These are phyloP conservation scores for Muscicapa adusta DNA, from an alignment of 2,113 vertebrate species.

Conservation along the genomic window DNA sequence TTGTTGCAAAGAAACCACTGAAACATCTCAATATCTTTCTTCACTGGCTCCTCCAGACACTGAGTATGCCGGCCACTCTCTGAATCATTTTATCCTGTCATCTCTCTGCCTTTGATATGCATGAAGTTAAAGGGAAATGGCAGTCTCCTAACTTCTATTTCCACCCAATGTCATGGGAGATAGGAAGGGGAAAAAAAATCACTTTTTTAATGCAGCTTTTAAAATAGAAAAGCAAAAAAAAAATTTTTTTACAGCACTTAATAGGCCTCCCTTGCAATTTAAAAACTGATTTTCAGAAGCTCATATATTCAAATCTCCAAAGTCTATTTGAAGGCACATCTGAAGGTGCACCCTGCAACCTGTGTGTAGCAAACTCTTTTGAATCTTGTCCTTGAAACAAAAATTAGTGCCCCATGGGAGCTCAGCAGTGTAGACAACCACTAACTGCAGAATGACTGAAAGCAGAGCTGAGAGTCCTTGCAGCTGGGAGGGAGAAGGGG, in stretches of 20 bases:
- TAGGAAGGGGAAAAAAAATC: neutral
- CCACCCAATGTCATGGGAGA: constrained; percentile 64
- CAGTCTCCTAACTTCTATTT: constrained; percentile 64
- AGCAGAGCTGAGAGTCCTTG: constrained; percentile 75
- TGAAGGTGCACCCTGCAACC: constrained; percentile 78
- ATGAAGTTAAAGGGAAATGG: constrained; percentile 63
- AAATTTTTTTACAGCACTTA: constrained; percentile 66
- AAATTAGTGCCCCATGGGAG: constrained; percentile 74
- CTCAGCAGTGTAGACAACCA: constrained; percentile 72
- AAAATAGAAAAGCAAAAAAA: constrained; percentile 64
- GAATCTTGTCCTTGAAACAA: constrained; percentile 82
- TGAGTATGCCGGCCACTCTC: neutral
- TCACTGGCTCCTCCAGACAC: neutral
- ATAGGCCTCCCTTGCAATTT: constrained; percentile 75
- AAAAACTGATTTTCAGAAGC: constrained; percentile 71
- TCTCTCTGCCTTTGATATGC: constrained; percentile 70
- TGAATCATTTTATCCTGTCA: constrained; percentile 42
- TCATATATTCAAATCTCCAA: constrained; percentile 77
- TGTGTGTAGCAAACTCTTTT: constrained; percentile 75
- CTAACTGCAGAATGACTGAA: constrained; percentile 76
- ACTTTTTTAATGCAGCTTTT: constrained; percentile 60
- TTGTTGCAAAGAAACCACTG: neutral
- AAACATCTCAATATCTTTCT: constrained; percentile 59
- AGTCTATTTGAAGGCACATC: constrained; percentile 79
- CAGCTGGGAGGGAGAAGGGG: constrained; percentile 77